Evolutionary conservation across 2,113 vertebrate genomes (phyloP).

Genomic region (Nymphicus hollandicus): DNA sequence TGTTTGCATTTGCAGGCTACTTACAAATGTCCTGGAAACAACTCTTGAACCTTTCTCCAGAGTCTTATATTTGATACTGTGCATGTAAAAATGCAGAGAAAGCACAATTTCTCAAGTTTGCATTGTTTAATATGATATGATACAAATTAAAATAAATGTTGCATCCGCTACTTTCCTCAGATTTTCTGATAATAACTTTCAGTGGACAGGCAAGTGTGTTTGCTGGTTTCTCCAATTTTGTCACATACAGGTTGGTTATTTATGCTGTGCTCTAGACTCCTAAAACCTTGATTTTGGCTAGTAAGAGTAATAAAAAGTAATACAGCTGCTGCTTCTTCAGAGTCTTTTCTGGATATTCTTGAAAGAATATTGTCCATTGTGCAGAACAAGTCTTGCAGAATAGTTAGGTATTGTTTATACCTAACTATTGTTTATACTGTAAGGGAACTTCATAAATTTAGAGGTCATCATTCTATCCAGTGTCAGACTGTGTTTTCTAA

Average conservation of each 20-base stretch:
- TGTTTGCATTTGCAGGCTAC: conserved; percentile 19
- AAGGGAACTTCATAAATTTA: background rate
- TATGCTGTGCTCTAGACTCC: background rate
- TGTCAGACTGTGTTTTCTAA: background rate
- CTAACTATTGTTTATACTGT: background rate
- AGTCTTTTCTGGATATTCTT: background rate
- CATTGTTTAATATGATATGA: background rate
- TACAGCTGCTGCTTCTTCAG: background rate
- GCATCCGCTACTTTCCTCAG: background rate
- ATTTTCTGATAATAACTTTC: conserved; percentile 11
- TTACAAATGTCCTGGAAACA: background rate
- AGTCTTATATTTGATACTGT: background rate
- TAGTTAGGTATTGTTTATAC: background rate
- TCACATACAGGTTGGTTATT: background rate
- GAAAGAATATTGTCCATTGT: background rate
- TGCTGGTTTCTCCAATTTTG: background rate
- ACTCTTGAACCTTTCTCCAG: conserved; percentile 5
- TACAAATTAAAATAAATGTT: conserved; percentile 23
- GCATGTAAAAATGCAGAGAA: background rate
- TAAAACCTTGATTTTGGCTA: background rate
- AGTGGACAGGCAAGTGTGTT: background rate
- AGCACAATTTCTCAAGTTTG: conserved; percentile 30
- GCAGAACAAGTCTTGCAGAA: background rate
- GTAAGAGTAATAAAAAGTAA: background rate
- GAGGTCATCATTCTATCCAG: background rate